These are phyloP conservation scores for Vireo altiloquus DNA, from an alignment of 2,113 vertebrate species.

Conservation along the genomic window DNA sequence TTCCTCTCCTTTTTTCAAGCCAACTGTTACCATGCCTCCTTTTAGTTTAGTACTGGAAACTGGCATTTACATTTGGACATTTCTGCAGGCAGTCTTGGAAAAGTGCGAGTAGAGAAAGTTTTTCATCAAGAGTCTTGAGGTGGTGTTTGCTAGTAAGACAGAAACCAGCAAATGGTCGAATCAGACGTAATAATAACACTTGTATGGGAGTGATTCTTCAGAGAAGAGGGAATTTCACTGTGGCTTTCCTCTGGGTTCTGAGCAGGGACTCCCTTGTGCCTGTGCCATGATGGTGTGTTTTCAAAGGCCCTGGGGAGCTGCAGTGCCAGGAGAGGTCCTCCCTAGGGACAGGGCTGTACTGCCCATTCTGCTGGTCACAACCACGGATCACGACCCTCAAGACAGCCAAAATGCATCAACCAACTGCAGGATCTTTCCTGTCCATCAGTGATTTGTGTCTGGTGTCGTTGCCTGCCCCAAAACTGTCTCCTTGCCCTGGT, in stretches of 20 bases:
- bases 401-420: not conserved
- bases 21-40: not conserved
- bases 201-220: not conserved
- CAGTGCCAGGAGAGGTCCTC: not conserved
- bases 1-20: not conserved
- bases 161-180: not conserved
- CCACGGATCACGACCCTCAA: accelerated
- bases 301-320: not conserved
- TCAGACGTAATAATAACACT: accelerated
- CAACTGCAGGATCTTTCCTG: not conserved
- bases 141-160: not conserved
- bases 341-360: not conserved
- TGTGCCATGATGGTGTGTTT: accelerated
- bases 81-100: not conserved
- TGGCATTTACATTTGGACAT: not conserved
- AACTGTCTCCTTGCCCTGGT: accelerated
- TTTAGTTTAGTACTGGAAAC: not conserved
- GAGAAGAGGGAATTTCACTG: not conserved
- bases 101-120: not conserved
- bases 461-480: not conserved
- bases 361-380: accelerated
- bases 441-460: not conserved
- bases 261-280: accelerated
- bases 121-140: not conserved
- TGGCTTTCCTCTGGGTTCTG: not conserved